These are phyloP conservation scores for Elmis aenea DNA, from an alignment of 2,888 invertebrate genomes.

Conservation along the genomic window DNA sequence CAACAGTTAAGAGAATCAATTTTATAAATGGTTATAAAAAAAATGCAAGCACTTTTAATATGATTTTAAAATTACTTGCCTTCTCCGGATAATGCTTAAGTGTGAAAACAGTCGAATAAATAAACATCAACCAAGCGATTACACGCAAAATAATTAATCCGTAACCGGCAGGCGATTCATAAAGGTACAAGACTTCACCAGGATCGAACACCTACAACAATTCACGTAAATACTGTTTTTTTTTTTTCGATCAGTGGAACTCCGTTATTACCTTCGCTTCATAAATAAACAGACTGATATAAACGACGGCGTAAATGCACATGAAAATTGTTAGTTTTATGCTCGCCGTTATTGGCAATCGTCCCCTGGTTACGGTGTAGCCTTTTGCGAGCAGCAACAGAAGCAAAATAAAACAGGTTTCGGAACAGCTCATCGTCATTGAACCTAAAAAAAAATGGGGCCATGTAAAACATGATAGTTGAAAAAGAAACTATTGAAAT, in stretches of 20 bases:
- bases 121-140: slow-evolving; percentile 79
- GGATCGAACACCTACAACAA: slow-evolving; percentile 82
- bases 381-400: slow-evolving; percentile 83
- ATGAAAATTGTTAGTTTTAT: slow-evolving; percentile 77
- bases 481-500: not conserved
- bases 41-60: slow-evolving; percentile 1
- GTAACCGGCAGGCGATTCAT: slow-evolving; percentile 88
- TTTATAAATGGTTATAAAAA: too few relatives aligned
- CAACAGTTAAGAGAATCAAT: too few relatives aligned
- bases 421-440: slow-evolving; percentile 65
- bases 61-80: slow-evolving; percentile 39
- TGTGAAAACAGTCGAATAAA: slow-evolving; percentile 63
- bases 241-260: not conserved
- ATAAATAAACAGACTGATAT: slow-evolving; percentile 72
- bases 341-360: slow-evolving; percentile 66
- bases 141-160: slow-evolving; percentile 70
- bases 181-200: slow-evolving; percentile 82
- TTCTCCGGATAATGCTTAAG: slow-evolving; percentile 81
- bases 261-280: slow-evolving; percentile 61
- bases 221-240: slow-evolving; percentile 12
- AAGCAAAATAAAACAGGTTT: slow-evolving; percentile 70
- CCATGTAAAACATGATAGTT: too few relatives aligned
- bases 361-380: slow-evolving; percentile 82
- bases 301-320: slow-evolving; percentile 68
- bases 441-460: slow-evolving; percentile 55